A percentile compares a stretch with the other conserved stretches of the same genome.
Conservation (phyloP, 2,113 vertebrate species). For the Neodon shergylaensis region DNA sequence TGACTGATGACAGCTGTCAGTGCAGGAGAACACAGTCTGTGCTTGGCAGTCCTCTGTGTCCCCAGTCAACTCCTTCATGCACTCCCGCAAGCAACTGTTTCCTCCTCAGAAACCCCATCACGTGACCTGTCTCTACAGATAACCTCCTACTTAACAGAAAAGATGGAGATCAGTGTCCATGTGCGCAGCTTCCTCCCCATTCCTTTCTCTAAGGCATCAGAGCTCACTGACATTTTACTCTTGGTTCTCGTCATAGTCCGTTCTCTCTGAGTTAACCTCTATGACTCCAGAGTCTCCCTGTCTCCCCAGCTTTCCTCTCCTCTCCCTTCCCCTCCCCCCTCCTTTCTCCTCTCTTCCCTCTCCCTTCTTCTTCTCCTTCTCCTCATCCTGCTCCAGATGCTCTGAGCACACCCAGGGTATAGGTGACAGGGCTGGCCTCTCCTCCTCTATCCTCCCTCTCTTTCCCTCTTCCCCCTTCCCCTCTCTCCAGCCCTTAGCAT, state of each 20-base stretch:
- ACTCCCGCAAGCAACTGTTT: constrained; percentile 35
- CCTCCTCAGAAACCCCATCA: not conserved
- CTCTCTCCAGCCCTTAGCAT: not conserved
- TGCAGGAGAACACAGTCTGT: constrained; percentile 57
- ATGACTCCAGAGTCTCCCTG: not conserved
- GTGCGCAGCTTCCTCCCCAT: not conserved
- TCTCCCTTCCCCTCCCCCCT: not conserved
- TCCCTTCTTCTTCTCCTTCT: not conserved
- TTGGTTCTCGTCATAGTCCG: not conserved
- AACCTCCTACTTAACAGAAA: not conserved
- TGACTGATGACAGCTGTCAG: constrained; percentile 66
- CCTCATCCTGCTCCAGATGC: not conserved
- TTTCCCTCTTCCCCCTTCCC: not conserved
- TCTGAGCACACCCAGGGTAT: not conserved
- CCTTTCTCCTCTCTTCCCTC: not conserved
- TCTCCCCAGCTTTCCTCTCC: not conserved
- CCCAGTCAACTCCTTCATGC: constrained; percentile 20
- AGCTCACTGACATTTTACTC: not conserved
- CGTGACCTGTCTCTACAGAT: not conserved
- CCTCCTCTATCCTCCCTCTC: not conserved
- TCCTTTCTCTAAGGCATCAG: not conserved
- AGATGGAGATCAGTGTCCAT: not conserved
- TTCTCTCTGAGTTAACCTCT: not conserved
- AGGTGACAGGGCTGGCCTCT: not conserved
- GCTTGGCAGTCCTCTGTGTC: constrained; percentile 56